These are phyloP conservation scores for Crenichthys baileyi DNA, from an alignment of 2,797 vertebrate species.

Conservation along the genomic window DNA sequence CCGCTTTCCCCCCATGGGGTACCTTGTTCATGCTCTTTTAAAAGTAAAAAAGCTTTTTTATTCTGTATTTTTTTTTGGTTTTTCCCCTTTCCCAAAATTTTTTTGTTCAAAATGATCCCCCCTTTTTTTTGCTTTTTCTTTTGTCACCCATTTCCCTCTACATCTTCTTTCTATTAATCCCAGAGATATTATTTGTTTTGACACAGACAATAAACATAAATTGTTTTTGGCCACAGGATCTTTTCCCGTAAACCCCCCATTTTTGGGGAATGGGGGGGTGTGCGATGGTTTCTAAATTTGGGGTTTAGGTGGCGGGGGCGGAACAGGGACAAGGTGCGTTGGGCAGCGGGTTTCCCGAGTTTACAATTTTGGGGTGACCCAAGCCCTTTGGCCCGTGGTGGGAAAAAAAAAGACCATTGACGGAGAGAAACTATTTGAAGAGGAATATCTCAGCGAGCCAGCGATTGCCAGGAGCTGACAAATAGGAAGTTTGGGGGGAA, in stretches of 20 bases:
- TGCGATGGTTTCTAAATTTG: too few species aligned
- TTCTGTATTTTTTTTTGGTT: slow-evolving; percentile 49
- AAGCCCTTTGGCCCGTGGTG: slow-evolving; percentile 75
- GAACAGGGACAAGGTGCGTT: too few species aligned
- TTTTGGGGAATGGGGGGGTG: too few species aligned
- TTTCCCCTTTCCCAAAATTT: slow-evolving; percentile 46
- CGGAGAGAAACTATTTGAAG: slow-evolving; percentile 83
- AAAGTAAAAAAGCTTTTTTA: slow-evolving; percentile 11
- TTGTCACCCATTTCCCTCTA: slow-evolving; percentile 20
- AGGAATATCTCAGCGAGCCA: slow-evolving; percentile 81
- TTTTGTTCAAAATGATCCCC: slow-evolving; percentile 54
- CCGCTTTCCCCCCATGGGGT: too few species aligned
- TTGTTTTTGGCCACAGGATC: slow-evolving; percentile 40
- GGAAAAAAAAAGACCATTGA: slow-evolving; percentile 86
- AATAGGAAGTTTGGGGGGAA: slow-evolving; percentile 54
- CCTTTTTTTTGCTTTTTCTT: slow-evolving; percentile 53
- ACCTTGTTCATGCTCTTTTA: slow-evolving; percentile 32
- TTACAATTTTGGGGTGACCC: too few species aligned
- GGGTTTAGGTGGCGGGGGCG: too few species aligned
- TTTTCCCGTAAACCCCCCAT: slow-evolving; percentile 63
- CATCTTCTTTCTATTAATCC: slow-evolving; percentile 46
- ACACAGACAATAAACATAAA: slow-evolving; percentile 67
- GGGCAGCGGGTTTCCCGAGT: too few species aligned
- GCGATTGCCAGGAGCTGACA: slow-evolving; percentile 74
- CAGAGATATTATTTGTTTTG: slow-evolving; percentile 68